Evolutionary conservation across 2,888 invertebrate genomes (phyloP).

Genomic region (Punctoribates punctum): DNA sequence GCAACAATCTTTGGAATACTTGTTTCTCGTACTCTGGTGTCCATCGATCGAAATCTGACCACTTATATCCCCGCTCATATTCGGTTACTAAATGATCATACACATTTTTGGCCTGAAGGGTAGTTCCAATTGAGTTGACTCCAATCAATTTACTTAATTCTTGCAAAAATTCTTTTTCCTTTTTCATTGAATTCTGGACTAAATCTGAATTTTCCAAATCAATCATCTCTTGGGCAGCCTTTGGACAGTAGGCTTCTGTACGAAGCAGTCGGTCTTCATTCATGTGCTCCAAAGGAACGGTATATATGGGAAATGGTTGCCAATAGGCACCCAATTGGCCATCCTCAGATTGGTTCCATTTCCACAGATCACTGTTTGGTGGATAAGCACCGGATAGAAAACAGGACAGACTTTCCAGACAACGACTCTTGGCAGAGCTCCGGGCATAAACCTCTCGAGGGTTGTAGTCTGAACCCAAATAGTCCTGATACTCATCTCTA

Average conservation of each 20-base stretch:
- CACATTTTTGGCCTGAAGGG: neutral
- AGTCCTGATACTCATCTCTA: constrained; percentile 28
- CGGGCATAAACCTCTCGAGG: constrained; percentile 35
- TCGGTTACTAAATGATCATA: constrained; percentile 30
- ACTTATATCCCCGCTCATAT: constrained; percentile 4
- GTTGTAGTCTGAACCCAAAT: constrained; percentile 12
- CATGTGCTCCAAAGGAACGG: constrained; percentile 16
- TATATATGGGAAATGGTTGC: constrained; percentile 8
- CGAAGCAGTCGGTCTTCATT: constrained; percentile 40
- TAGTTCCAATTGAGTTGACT: neutral
- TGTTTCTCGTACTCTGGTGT: neutral
- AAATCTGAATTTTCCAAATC: neutral
- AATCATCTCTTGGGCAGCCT: neutral
- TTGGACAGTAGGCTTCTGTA: constrained; percentile 27
- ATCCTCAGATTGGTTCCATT: too few species aligned
- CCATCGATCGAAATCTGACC: constrained; percentile 22
- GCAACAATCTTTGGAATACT: neutral
- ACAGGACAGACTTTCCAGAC: constrained; percentile 31
- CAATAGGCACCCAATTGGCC: constrained; percentile 16
- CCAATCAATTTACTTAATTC: constrained; percentile 2
- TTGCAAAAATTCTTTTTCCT: neutral
- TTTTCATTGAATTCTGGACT: neutral
- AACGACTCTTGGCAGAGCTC: constrained; percentile 39
- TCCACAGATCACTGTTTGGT: neutral
- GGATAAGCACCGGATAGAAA: constrained; percentile 41